A percentile compares a stretch with the other conserved stretches of the same genome.
These are phyloP conservation scores for Phoenicopterus ruber DNA, from an alignment of 2,113 vertebrate species.

Conservation along the genomic window DNA sequence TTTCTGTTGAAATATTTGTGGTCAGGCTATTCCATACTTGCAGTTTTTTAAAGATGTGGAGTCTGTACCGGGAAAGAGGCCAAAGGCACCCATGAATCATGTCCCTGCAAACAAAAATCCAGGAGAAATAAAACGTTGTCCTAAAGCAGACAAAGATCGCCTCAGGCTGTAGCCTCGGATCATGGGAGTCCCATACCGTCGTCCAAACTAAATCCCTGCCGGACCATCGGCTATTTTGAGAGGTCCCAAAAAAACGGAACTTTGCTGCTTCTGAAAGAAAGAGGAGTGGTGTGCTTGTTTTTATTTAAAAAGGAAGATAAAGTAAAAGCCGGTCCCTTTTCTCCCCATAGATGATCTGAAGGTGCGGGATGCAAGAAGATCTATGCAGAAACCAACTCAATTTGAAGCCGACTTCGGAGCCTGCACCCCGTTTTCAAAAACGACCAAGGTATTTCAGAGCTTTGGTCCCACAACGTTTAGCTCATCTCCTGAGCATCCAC, in stretches of 20 bases:
- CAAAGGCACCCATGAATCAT: not conserved
- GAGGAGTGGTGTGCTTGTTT: not conserved
- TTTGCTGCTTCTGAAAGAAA: not conserved
- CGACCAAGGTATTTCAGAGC: not conserved
- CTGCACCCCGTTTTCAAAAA: not conserved
- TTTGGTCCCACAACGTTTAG: not conserved
- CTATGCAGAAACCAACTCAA: rapidly evolving
- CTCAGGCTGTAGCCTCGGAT: rapidly evolving
- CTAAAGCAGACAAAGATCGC: not conserved
- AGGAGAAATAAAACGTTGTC: not conserved
- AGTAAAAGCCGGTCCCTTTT: not conserved
- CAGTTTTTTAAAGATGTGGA: not conserved
- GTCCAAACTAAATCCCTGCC: not conserved
- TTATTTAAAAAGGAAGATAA: not conserved
- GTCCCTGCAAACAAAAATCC: not conserved
- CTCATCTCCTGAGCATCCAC: not conserved
- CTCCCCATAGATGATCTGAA: not conserved
- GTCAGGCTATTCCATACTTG: not conserved
- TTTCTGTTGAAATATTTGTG: not conserved
- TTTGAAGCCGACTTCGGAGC: not conserved
- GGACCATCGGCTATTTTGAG: not conserved
- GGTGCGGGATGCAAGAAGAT: not conserved
- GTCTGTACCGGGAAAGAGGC: not conserved
- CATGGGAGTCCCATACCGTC: rapidly evolving
- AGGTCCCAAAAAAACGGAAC: not conserved